Conservation (phyloP, 2,888 invertebrate genomes). For the Drosophila dives region DNA sequence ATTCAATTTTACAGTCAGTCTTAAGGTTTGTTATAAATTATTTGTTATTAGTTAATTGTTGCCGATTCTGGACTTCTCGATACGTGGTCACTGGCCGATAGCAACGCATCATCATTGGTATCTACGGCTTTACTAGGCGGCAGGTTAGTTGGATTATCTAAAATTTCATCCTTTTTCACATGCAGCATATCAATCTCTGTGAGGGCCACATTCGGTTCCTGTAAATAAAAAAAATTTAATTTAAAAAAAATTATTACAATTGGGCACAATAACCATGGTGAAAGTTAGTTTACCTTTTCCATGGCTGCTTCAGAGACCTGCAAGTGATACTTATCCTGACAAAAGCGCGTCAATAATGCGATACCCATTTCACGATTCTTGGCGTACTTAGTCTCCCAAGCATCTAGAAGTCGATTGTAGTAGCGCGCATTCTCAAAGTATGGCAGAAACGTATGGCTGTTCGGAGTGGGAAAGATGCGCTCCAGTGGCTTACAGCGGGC, state of each 20-base stretch:
- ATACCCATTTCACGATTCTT: constrained; percentile 87
- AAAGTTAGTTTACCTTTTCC: constrained; percentile 72
- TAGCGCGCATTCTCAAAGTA: constrained; percentile 94
- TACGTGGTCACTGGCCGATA: constrained; percentile 11
- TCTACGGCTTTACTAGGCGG: constrained; percentile 37
- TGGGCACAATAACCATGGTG: not conserved
- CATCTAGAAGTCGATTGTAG: constrained; percentile 95
- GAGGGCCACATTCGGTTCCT: constrained; percentile 82
- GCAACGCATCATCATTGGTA: constrained; percentile 28
- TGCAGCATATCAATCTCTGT: constrained; percentile 84
- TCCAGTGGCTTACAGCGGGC: constrained; percentile 89
- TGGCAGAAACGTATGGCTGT: constrained; percentile 91
- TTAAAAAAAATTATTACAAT: not conserved
- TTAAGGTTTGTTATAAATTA: constrained; percentile 10
- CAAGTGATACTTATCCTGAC: constrained; percentile 90
- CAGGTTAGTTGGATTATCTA: constrained; percentile 54
- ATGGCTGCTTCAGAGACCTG: constrained; percentile 87
- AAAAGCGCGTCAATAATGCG: constrained; percentile 87
- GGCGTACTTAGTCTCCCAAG: constrained; percentile 93
- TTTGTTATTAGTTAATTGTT: constrained; percentile 16
- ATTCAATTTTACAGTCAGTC: constrained; percentile 47
- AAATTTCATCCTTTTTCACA: constrained; percentile 77
- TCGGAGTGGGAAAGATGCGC: constrained; percentile 92
- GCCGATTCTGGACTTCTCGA: constrained; percentile 27
- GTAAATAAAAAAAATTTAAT: not conserved